Evolutionary conservation across 2,797 vertebrate species (phyloP), one percentile per base, ranked within the genome.

Genomic region (Melanotaenia pygmaea): DNA sequence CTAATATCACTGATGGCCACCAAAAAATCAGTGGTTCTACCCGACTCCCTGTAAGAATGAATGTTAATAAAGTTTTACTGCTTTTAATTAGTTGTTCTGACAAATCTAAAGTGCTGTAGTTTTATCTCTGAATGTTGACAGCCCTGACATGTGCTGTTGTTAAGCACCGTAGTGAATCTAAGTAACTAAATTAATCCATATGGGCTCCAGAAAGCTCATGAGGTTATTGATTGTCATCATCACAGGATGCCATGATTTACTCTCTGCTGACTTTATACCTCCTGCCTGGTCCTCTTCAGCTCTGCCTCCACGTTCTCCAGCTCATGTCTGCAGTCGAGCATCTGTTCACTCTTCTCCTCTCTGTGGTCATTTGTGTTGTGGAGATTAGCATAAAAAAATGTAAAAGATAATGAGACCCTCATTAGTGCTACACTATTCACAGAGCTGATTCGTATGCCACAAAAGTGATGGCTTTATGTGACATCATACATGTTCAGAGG

Each of bases 281-380:
- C 96, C 89, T 96, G 96, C 65, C 98, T 96, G 58, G 97, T 92
- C 81, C 94, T 95, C 92, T 97, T 97, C 59, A 97, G 87, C 87
- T 98, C 96, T 50, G 86, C 72, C 90, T 97, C 96, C 92, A 95
- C 93, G 86, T 95, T 96, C 59, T 97, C 96, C 78, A 96, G 89
- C 84, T 98, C 97, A 87, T 97, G 96, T 87, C 96, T 96, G 86
- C 94, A 94, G 90, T 98, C 97, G 88, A 97, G 84, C 72, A 96
- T 94, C 80, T 97, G 96, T 85, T 98, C 97, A 63, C 95, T 98
- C 93, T 98, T 98, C 89, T 98, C 97, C 88, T 98, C 97, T 71
- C 97, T 98, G 64, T 62, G 35, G 35, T 69, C 14, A 34, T 12
- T 64, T n/a, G 47, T n/a, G 35, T 20, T 47, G 64, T 14, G 20